Percentiles rank a stretch among this genome's conserved stretches.
Conservation (phyloP, 2,797 vertebrate species). For the Amniataba percoides region DNA sequence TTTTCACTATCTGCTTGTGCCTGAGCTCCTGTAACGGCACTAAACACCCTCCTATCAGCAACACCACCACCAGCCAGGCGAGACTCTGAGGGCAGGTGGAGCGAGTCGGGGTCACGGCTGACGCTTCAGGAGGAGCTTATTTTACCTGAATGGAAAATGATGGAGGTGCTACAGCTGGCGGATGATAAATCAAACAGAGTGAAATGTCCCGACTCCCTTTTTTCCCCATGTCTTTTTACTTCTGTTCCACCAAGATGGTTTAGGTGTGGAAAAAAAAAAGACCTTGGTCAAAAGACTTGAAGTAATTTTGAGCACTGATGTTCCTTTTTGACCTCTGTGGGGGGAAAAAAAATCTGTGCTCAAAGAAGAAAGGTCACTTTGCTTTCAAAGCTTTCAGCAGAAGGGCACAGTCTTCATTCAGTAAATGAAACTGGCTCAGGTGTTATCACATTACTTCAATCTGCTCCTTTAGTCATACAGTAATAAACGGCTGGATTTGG, state of each 20-base stretch:
- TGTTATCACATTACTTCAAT: constrained; percentile 5
- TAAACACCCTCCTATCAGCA: constrained; percentile 32
- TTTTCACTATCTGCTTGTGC: constrained; percentile 21
- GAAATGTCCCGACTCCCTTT: not conserved
- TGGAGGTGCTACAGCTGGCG: too few species aligned
- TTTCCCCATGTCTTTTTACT: not conserved
- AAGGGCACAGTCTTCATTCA: not conserved
- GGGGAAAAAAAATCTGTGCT: not conserved
- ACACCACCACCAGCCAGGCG: constrained; percentile 23
- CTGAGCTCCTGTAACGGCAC: constrained; percentile 15
- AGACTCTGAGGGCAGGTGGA: not conserved
- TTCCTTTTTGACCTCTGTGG: not conserved
- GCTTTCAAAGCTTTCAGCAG: not conserved
- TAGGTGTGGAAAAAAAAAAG: not conserved
- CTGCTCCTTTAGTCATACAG: not conserved
- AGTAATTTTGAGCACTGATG: not conserved
- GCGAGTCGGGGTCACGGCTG: constrained; percentile 8
- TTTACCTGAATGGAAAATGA: not conserved
- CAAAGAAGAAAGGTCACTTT: not conserved
- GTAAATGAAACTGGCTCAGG: not conserved
- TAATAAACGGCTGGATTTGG: not conserved
- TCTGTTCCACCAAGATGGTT: not conserved
- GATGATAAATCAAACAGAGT: not conserved
- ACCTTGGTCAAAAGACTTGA: not conserved
- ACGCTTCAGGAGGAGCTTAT: not conserved